These are phyloP conservation scores for Chloroceryle aenea DNA, from an alignment of 2,113 vertebrate species.

Conservation along the genomic window DNA sequence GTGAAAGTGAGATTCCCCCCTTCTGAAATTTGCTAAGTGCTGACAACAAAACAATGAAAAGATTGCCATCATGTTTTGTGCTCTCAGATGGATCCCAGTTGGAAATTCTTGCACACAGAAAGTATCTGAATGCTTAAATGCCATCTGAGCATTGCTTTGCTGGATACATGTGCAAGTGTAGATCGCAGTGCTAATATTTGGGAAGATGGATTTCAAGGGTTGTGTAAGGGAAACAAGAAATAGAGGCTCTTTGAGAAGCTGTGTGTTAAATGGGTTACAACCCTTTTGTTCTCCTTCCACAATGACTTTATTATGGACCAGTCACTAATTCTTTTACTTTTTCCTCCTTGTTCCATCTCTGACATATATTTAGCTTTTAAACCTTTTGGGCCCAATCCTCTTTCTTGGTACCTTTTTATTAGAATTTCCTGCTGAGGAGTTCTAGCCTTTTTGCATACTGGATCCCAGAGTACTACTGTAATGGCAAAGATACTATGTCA, in stretches of 20 bases:
- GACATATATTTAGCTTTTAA: background rate
- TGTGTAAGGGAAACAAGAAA: background rate
- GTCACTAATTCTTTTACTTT: background rate
- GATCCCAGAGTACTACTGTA: accelerated
- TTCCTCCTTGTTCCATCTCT: background rate
- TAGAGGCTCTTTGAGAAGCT: background rate
- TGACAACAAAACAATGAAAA: background rate
- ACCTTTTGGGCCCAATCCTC: background rate
- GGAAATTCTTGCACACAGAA: background rate
- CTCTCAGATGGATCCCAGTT: conserved; percentile 2
- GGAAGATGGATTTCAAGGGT: background rate
- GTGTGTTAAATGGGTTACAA: background rate
- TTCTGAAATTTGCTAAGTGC: background rate
- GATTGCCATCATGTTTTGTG: background rate
- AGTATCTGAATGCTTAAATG: background rate
- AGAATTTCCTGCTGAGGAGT: background rate
- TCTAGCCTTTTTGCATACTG: background rate
- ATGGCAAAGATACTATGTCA: background rate
- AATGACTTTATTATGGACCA: background rate
- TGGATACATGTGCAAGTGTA: background rate
- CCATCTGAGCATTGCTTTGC: background rate
- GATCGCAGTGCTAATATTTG: background rate
- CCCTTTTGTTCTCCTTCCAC: background rate
- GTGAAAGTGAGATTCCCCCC: background rate
- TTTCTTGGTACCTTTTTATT: background rate